phyloP scores from a whole-genome alignment of 2,888 invertebrate genomes.

The Hirtodrosophila duncani region DNA sequence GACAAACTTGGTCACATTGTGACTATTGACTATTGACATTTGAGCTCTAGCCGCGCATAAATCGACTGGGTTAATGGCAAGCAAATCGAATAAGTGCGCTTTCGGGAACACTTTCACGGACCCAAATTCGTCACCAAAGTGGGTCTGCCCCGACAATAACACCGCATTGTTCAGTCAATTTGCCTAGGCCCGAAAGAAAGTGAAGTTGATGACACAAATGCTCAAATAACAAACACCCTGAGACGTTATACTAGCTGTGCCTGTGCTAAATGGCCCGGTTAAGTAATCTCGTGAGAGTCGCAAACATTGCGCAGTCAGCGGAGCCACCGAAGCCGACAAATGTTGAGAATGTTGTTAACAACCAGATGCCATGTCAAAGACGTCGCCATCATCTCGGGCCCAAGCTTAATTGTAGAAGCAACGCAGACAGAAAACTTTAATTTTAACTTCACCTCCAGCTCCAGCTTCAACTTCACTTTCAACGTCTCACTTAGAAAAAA shows the following conservation, averaged over 20 bases:
- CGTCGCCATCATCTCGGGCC: conserved; percentile 3
- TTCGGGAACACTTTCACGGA: conserved; percentile 53
- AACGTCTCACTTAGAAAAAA: conserved; percentile 52
- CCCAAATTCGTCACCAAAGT: conserved; percentile 5
- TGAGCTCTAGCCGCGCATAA: conserved; percentile 2
- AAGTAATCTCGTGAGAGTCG: conserved; percentile 69
- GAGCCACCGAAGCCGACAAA: conserved; percentile 18
- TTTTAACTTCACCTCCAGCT: conserved; percentile 50
- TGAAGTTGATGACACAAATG: conserved; percentile 75
- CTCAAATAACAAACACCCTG: conserved; percentile 52
- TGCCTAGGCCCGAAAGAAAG: conserved; percentile 60
- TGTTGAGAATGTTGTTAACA: conserved; percentile 59
- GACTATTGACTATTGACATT: conserved; percentile 42
- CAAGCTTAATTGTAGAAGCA: conserved; percentile 23
- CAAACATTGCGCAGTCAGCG: conserved; percentile 66
- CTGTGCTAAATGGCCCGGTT: conserved; percentile 68
- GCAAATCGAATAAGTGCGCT: conserved; percentile 43
- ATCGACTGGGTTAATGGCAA: conserved; percentile 13
- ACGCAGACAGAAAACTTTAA: conserved; percentile 6
- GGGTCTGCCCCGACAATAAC: conserved; percentile 42
- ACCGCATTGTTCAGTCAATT: conserved; percentile 50
- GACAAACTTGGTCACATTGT: conserved; percentile 37
- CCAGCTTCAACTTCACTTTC: conserved; percentile 49
- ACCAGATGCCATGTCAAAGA: conserved; percentile 40
- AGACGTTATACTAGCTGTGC: conserved; percentile 20